These are phyloP conservation scores for Cataglyphis hispanica DNA, from an alignment of 1,140 invertebrate genomes.

Conservation along the genomic window DNA sequence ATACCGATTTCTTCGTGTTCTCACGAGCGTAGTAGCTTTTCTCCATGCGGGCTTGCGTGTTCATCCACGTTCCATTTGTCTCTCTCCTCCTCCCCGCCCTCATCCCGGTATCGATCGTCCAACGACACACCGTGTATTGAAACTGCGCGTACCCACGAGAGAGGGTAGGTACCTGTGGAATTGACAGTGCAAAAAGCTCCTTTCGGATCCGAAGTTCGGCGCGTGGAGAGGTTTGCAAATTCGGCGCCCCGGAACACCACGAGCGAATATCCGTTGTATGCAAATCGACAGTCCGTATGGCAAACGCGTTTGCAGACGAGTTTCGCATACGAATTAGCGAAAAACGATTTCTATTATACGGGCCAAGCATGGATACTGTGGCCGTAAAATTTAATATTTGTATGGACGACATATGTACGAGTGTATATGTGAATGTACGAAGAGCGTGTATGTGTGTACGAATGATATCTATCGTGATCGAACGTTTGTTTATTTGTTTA, in stretches of 20 bases:
- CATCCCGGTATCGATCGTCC: constrained; percentile 36
- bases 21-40: constrained; percentile 8
- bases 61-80: constrained; percentile 53
- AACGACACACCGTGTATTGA: constrained; percentile 26
- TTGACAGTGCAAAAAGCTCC: constrained; percentile 54
- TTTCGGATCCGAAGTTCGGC: constrained; percentile 28
- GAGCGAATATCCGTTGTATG: constrained; percentile 50
- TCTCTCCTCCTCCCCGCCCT: not conserved
- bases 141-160: constrained; percentile 20
- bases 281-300: constrained; percentile 48
- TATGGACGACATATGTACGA: not conserved
- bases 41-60: constrained; percentile 11
- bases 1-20: constrained; percentile 39
- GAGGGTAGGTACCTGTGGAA: constrained; percentile 49
- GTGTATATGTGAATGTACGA: not conserved
- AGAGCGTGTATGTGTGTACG: not conserved
- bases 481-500: constrained; percentile 7
- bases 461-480: not conserved
- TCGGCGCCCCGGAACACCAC: not conserved
- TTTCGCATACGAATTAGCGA: constrained; percentile 48
- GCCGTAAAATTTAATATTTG: constrained; percentile 39
- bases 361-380: not conserved
- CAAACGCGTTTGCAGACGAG: constrained; percentile 26
- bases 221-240: constrained; percentile 54
- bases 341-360: constrained; percentile 56